Conservation (phyloP, 2,113 vertebrate genomes). For the Poecilia latipinna region DNA sequence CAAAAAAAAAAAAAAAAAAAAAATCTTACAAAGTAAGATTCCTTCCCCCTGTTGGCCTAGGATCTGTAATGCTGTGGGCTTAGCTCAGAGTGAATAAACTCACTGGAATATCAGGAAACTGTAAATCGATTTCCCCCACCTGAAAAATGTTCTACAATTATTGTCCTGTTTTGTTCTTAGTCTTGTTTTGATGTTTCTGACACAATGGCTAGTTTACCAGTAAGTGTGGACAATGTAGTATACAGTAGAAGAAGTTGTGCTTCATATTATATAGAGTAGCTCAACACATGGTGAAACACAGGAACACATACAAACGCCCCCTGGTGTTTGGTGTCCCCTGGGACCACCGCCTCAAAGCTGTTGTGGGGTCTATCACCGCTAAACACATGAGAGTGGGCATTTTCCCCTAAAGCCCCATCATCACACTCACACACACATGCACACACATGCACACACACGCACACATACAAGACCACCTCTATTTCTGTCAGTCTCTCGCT, state of each 20-base stretch:
- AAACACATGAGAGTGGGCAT: conserved; percentile 26
- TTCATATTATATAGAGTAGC: neutral
- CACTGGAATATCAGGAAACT: too few species aligned
- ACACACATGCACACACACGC: conserved; percentile 17
- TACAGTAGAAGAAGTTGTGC: neutral
- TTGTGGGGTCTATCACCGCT: conserved; percentile 45
- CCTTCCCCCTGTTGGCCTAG: too few species aligned
- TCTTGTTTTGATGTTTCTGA: neutral
- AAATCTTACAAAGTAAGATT: neutral
- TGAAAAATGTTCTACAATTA: neutral
- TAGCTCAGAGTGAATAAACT: too few species aligned
- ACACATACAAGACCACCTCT: conserved; percentile 45
- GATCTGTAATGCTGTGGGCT: neutral
- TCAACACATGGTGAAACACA: conserved; percentile 54
- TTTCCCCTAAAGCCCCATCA: conserved; percentile 29
- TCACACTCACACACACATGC: conserved; percentile 26
- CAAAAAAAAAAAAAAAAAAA: too few species aligned
- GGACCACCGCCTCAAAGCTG: conserved; percentile 46
- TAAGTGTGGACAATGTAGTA: neutral
- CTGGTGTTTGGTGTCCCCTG: conserved; percentile 46
- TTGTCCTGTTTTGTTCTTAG: too few species aligned
- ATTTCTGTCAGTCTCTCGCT: conserved; percentile 20
- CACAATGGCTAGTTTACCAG: neutral
- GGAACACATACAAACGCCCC: conserved; percentile 35
- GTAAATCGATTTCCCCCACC: neutral